Base-by-base conservation (phyloP, 2,888 invertebrate species). In the Odontocolon sp. region DNA sequence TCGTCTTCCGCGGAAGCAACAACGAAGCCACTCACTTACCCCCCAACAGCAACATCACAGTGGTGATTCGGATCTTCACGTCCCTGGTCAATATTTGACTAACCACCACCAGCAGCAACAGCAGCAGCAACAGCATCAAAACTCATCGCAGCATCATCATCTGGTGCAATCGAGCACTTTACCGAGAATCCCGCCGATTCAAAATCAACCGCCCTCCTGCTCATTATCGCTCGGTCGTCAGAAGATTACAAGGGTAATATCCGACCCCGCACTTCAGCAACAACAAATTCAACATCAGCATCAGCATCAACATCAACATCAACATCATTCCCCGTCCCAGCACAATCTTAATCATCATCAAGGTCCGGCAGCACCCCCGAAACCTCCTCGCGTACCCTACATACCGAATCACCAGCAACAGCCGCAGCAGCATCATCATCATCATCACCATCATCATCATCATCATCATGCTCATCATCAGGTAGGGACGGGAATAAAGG, bases 21-120 rank as follows among this genome's bases (percentile, higher is more conserved):
- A 96, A 88, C 92, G 96, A 73, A 96, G 96, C n/a, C 95, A 96
- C 86, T 96, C 96, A 0, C 89, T 96, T 31, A 95, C 95, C 0
- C 95, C 96, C 0, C 88, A 88, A 21, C 82, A 81, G 38, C 75
- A 75, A 45, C 86, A 86, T 3, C 82, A 81, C 56, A 73, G 73
- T 5, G 76, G 74, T 14, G 80, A 83, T 9, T 69, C 76, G 23
- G 82, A 83, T 18, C 80, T 82, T 42, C 72, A 81, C 1, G 14
- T 70, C 57, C 45, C 71, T 2, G 64, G 66, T 33, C 73, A 74
- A 38, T 74, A 78, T 42, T 54, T 72, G 23, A 54, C 81, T 64
- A 64, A 71, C 33, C 66, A n/a, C n/a, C n/a, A n/a, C n/a, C n/a
- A n/a, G n/a, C n/a, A n/a, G n/a, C n/a, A 82, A 64, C 52, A 59